Conservation (phyloP, 1,140 invertebrate genomes). For the Marisa cornuarietis region DNA sequence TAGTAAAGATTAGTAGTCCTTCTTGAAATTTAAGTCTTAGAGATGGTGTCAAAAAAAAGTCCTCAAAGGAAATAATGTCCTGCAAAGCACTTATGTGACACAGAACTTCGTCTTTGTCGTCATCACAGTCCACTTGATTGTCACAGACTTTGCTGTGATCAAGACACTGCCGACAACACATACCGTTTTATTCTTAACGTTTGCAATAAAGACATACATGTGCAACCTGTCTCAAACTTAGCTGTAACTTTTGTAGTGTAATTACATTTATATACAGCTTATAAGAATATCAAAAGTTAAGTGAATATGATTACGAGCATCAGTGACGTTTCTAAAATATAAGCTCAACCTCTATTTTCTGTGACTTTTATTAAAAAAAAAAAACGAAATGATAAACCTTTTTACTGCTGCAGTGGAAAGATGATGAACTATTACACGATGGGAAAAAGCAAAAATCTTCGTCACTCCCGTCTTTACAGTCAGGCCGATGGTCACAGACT, state of each 20-base stretch:
- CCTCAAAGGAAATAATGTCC: not conserved
- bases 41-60: too few species aligned
- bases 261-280: too few species aligned
- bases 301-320: too few species aligned
- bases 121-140: not conserved
- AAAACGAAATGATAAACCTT: not conserved
- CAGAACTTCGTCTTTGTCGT: not conserved
- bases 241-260: not conserved
- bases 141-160: not conserved
- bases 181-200: not conserved
- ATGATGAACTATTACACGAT: not conserved
- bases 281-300: too few species aligned
- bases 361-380: not conserved
- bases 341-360: not conserved
- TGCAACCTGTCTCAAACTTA: not conserved
- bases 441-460: not conserved
- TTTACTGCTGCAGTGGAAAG: not conserved
- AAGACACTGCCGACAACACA: not conserved
- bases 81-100: not conserved
- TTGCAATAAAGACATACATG: not conserved
- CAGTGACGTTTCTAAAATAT: too few species aligned
- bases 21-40: not conserved
- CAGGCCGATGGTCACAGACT: slow-evolving; percentile 8
- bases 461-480: slow-evolving; percentile 8
- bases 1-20: not conserved